Evolutionary conservation across 2,113 vertebrate species (phyloP), one percentile per base, ranked within the genome.

Genomic region (Ivindomyrus marchei): DNA sequence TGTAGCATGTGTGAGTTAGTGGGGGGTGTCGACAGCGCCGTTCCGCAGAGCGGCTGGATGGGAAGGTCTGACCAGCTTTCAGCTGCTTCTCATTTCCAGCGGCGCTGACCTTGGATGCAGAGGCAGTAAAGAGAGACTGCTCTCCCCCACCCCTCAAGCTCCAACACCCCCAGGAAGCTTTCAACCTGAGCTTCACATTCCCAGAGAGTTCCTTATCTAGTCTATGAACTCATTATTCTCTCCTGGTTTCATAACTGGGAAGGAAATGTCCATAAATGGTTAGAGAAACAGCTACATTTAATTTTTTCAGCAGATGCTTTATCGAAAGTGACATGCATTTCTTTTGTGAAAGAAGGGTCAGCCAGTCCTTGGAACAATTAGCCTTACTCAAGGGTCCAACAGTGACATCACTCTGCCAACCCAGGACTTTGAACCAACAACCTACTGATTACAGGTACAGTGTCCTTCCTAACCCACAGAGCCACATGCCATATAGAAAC

Each of bases 41-140:
- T 7, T 85, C 42, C 17, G 24, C 83, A 47, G 83, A 8, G 21
- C 2, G 45, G 42, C 80, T 24, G 15, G 3, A 6, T 85, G 80
- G 21, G 52, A 53, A 11, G 31, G 50, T 36, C 24, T 19, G 45
- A 39, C 17, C 24, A 15, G 66, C 87, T 88, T 70, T 90, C 90
- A 88, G 90, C 90, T 58, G 87, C 87, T 88, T 90, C 87, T 88
- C 87, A 90, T 88, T 88, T 84, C 50, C 39, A n/a, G 1, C 50
- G 27, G 36, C 11, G 21, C 87, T 62, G 90, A 46, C 90, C 90
- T 90, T 90, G 90, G 90, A 87, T 46, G 17, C 36, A 42, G 58
- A 50, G 45, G 27, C 9, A 46, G 85, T 49, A 88, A 90, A 88
- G 66, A 88, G 47, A 87, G 83, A 90, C 84, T 77, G 9, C 9